These are phyloP conservation scores for Sturnira hondurensis DNA, from an alignment of 2,113 vertebrate genomes.

Conservation along the genomic window DNA sequence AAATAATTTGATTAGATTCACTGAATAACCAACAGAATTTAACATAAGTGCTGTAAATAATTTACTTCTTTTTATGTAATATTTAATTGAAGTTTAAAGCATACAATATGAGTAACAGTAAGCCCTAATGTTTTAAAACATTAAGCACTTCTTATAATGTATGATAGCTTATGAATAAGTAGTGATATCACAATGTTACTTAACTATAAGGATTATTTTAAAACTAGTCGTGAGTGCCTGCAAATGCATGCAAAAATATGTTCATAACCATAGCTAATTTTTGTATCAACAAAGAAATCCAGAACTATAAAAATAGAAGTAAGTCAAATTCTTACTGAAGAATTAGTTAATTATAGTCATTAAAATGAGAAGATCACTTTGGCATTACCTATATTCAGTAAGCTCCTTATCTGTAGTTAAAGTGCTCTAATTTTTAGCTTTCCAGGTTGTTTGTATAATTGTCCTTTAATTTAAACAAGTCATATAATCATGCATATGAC, in stretches of 20 bases:
- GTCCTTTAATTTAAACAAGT: conserved; percentile 30
- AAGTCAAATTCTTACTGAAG: not conserved
- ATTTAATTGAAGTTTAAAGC: conserved; percentile 76
- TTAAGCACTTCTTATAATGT: conserved; percentile 72
- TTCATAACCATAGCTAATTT: conserved; percentile 28
- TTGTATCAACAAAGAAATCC: not conserved
- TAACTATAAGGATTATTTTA: conserved; percentile 1
- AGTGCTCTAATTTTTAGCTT: conserved; percentile 2
- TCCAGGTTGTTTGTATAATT: not conserved
- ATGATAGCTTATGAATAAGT: conserved; percentile 47
- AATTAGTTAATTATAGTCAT: not conserved
- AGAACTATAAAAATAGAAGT: conserved; percentile 2
- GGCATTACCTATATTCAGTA: not conserved
- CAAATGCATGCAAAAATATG: not conserved
- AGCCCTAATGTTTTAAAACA: conserved; percentile 75
- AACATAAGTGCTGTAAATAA: conserved; percentile 83
- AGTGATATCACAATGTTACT: conserved; percentile 3
- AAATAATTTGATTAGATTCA: conserved; percentile 80
- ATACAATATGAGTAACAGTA: conserved; percentile 71
- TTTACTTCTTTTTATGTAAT: conserved; percentile 85
- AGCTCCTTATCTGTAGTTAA: not conserved
- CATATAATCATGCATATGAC: not conserved
- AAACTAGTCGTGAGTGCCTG: not conserved
- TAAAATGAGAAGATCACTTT: not conserved
- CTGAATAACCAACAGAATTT: conserved; percentile 71